phyloP scores from a whole-genome alignment of 2,113 vertebrate species.

The Myrmophylax atrothorax region DNA sequence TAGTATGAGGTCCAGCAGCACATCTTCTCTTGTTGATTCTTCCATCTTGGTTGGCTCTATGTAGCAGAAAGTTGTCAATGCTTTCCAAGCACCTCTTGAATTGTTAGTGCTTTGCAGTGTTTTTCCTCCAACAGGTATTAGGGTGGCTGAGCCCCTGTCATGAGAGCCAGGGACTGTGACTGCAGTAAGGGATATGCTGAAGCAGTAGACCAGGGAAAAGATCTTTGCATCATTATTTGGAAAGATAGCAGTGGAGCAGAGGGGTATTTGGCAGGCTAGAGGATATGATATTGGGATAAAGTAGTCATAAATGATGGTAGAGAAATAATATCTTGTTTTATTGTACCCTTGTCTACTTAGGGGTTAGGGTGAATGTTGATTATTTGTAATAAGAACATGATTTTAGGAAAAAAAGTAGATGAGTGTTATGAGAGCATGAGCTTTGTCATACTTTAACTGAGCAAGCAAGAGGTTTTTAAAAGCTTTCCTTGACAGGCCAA shows the following conservation, averaged over 20 bases:
- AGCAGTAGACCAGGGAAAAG: not conserved
- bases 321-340: not conserved
- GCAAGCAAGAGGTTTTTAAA: constrained; percentile 7
- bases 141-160: not conserved
- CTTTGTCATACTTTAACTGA: not conserved
- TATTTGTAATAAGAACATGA: not conserved
- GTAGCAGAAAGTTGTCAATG: not conserved
- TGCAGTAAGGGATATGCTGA: not conserved
- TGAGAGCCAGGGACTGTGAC: not conserved
- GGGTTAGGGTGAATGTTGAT: not conserved
- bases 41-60: not conserved
- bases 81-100: not conserved
- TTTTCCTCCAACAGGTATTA: not conserved
- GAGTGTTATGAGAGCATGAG: not conserved
- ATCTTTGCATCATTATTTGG: not conserved
- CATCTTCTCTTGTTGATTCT: not conserved
- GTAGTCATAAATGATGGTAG: not conserved
- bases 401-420: not conserved
- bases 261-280: not conserved
- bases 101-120: not conserved
- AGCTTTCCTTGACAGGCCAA: not conserved
- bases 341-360: not conserved
- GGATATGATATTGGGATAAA: not conserved
- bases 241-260: not conserved
- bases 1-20: not conserved